phyloP scores from a whole-genome alignment of 92 coral and sea anemone genomes.

The Heteractis magnifica region DNA sequence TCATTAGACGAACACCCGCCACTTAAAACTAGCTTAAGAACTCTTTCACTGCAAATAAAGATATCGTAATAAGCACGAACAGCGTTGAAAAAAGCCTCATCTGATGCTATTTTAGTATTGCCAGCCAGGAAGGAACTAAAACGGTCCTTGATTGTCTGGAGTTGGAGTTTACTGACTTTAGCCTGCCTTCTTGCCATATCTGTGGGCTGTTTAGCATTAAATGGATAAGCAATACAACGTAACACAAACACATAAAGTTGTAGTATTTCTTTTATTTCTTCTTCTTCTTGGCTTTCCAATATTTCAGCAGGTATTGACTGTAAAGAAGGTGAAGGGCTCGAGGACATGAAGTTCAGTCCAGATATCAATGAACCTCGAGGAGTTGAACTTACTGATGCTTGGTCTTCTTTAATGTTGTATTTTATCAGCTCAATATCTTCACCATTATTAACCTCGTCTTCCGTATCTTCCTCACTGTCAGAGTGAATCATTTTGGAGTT shows the following conservation, averaged over 20 bases:
- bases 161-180: slow-evolving; percentile 80
- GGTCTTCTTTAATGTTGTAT: slow-evolving; percentile 31
- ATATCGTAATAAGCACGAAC: slow-evolving; percentile 80
- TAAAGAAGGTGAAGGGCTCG: slow-evolving; percentile 83
- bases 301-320: slow-evolving; percentile 59
- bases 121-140: slow-evolving; percentile 84
- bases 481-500: slow-evolving; percentile 34
- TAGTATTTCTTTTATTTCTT: slow-evolving; percentile 80
- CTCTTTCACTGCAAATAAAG: slow-evolving; percentile 89
- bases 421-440: slow-evolving; percentile 42
- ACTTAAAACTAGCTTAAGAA: slow-evolving; percentile 79
- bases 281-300: slow-evolving; percentile 66
- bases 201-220: slow-evolving; percentile 95
- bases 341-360: slow-evolving; percentile 39
- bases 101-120: slow-evolving; percentile 81
- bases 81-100: slow-evolving; percentile 89
- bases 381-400: slow-evolving; percentile 28
- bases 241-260: slow-evolving; percentile 89
- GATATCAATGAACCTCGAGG: slow-evolving; percentile 67
- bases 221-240: slow-evolving; percentile 86
- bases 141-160: slow-evolving; percentile 68
- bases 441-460: slow-evolving; percentile 36
- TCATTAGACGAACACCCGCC: slow-evolving; percentile 95
- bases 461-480: slow-evolving; percentile 54
- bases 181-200: slow-evolving; percentile 87